Base-by-base conservation (phyloP, 1,140 invertebrate genomes). In the Harlomillsia oculata region DNA sequence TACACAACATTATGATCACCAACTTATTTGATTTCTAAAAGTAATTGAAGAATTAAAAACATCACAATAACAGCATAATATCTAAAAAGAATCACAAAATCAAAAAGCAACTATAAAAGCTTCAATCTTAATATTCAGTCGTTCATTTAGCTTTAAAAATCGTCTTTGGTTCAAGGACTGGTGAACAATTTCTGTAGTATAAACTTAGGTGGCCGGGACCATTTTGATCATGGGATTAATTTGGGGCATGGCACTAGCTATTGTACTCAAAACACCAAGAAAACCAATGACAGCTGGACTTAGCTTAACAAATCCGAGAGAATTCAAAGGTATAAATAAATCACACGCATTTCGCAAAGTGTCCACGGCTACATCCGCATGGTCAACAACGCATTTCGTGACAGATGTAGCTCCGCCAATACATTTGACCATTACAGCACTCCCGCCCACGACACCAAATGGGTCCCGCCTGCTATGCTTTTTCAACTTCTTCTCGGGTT, bases 341-440 rank as follows among this genome's bases (percentile, higher is more conserved):
- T 93, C 89, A 74, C 84, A 87, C n/a, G 76, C 70, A 76, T 92
- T 91, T 69, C 89, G 91, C 3, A 87, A 60, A 3, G 83, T 83
- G 71, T 92, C 88, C 43, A 90, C 75, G 55, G 84, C 72, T 4
- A 91, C 71, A 67, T 80, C 78, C 66, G 78, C 80, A 66, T 85
- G 81, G 53, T 76, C 74, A 53, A 64, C 70, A 20, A 81, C 40
- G 45, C 74, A 67, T n/a, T 67, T 68, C 54, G 77, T 72, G 48
- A 77, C 62, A 56, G 28, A 6, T 14, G 41, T 49, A 11, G 39
- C 23, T 5, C 30, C 26, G 2, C 29, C 29, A 28, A 60, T 37
- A 20, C 39, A 52, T 50, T 36, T 54, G 2, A 50, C 48, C 41
- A 59, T 21, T 4, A 21, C 26, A 40, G 9, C 14, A 14, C 34